phyloP scores from a whole-genome alignment of 2,888 invertebrate species.

The Scaptomyza caliginosa region DNA sequence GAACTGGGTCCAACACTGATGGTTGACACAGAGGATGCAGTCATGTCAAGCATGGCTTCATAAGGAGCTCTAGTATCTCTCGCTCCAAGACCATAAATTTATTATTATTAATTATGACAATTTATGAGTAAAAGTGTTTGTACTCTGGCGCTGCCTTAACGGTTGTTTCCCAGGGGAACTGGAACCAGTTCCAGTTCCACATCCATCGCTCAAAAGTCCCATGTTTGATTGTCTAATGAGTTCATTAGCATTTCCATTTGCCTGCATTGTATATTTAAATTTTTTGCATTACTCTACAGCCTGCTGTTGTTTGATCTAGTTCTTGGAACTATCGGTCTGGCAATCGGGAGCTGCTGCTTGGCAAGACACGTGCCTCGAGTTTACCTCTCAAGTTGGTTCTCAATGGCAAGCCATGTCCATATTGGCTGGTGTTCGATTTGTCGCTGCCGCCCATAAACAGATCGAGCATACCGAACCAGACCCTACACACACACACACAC shows the following conservation, averaged over 20 bases:
- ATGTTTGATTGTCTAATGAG: constrained; percentile 52
- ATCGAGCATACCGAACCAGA: constrained; percentile 37
- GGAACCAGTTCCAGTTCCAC: constrained; percentile 22
- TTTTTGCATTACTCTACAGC: constrained; percentile 12
- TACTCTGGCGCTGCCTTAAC: constrained; percentile 40
- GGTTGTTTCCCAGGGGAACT: constrained; percentile 24
- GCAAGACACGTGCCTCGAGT: constrained; percentile 52
- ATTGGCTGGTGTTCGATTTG: constrained; percentile 66
- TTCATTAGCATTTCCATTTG: constrained; percentile 53
- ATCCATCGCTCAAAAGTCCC: neutral
- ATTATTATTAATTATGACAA: constrained; percentile 77
- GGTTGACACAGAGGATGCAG: constrained; percentile 12
- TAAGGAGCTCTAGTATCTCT: constrained; percentile 37
- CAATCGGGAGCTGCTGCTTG: constrained; percentile 9
- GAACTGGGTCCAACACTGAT: constrained; percentile 34
- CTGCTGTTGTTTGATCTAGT: constrained; percentile 5
- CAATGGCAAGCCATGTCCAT: constrained; percentile 56
- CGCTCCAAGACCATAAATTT: constrained; percentile 64
- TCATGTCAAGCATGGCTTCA: constrained; percentile 42
- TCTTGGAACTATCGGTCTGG: constrained; percentile 26
- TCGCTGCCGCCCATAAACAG: constrained; percentile 56
- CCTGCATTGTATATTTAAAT: constrained; percentile 43
- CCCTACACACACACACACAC: constrained; percentile 10
- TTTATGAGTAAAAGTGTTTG: constrained; percentile 73
- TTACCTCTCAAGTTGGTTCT: constrained; percentile 40